These are phyloP conservation scores for Semibalanus balanoides DNA, from an alignment of 1,140 invertebrate species.

Conservation along the genomic window DNA sequence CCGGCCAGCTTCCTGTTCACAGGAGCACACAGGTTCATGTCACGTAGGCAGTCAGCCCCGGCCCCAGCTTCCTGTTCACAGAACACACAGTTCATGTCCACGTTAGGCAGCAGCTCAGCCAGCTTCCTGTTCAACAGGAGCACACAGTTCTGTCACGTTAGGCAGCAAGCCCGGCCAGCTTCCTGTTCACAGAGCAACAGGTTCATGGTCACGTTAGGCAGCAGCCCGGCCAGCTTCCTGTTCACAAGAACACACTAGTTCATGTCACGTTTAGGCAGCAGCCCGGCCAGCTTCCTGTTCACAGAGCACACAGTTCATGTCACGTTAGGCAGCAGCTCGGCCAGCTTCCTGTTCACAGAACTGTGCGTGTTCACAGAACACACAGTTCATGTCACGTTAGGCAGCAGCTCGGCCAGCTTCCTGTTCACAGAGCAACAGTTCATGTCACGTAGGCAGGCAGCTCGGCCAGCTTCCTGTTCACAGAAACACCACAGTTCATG, in stretches of 20 bases:
- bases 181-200: too few relatives aligned
- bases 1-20: constrained; percentile 5
- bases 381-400: constrained; percentile 5
- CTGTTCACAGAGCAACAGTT: constrained; percentile 3
- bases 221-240: constrained; percentile 40
- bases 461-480: too few relatives aligned
- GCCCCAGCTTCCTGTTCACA: too few relatives aligned
- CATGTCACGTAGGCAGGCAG: constrained; percentile 4
- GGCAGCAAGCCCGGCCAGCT: too few relatives aligned
- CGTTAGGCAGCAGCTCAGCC: constrained; percentile 1
- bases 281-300: constrained; percentile 43
- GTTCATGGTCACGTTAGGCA: constrained; percentile 52
- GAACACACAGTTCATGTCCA: not conserved
- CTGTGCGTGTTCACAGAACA: constrained; percentile 40
- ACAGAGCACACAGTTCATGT: constrained; percentile 20
- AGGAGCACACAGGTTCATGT: constrained; percentile 20
- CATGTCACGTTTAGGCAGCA: constrained; percentile 48
- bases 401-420: too few relatives aligned
- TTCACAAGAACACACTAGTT: too few relatives aligned
- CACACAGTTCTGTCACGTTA: not conserved
- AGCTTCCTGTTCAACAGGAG: constrained; percentile 10
- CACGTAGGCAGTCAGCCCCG: too few relatives aligned
- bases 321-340: constrained; percentile 7
- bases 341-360: constrained; percentile 4
- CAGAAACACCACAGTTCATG: not conserved